phyloP scores from a whole-genome alignment of 2,888 invertebrate genomes.

The Morpho helenor region DNA sequence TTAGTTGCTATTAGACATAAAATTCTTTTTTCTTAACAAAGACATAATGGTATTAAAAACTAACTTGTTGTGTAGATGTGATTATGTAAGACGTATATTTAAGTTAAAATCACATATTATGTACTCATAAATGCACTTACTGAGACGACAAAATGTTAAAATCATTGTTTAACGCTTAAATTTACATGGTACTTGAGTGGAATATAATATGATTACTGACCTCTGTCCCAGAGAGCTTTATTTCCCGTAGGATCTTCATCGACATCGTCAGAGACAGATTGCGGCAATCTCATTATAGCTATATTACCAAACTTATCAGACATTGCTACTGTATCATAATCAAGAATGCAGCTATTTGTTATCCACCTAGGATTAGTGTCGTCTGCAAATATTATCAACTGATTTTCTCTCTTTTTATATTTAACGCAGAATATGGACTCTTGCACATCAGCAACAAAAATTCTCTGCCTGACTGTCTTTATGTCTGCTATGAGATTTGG shows the following conservation, averaged over 20 bases:
- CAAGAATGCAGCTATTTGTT: constrained; percentile 93
- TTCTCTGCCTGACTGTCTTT: constrained; percentile 95
- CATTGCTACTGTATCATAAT: constrained; percentile 97
- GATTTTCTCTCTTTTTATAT: constrained; percentile 97
- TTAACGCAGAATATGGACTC: constrained; percentile 98
- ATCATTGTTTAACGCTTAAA: too few relatives aligned
- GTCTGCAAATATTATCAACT: constrained; percentile 98
- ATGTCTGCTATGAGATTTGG: constrained; percentile 97
- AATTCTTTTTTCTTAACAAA: too few relatives aligned
- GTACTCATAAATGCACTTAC: too few relatives aligned
- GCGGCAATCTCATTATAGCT: constrained; percentile 92
- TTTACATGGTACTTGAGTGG: not conserved
- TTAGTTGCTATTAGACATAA: too few relatives aligned
- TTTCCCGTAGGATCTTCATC: constrained; percentile 99
- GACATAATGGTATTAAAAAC: too few relatives aligned
- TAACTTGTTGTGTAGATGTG: too few relatives aligned
- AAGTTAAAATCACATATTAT: too few relatives aligned
- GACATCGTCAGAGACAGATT: constrained; percentile 96
- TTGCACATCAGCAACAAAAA: constrained; percentile 97
- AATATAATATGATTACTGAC: constrained; percentile 37
- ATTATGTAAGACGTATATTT: too few relatives aligned
- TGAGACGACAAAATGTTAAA: too few relatives aligned
- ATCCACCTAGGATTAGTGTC: constrained; percentile 98
- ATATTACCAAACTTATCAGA: constrained; percentile 99
- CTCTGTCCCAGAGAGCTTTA: constrained; percentile 96